Conservation (phyloP, 2,888 invertebrate genomes). For the Hemistola chrysoprasaria region DNA sequence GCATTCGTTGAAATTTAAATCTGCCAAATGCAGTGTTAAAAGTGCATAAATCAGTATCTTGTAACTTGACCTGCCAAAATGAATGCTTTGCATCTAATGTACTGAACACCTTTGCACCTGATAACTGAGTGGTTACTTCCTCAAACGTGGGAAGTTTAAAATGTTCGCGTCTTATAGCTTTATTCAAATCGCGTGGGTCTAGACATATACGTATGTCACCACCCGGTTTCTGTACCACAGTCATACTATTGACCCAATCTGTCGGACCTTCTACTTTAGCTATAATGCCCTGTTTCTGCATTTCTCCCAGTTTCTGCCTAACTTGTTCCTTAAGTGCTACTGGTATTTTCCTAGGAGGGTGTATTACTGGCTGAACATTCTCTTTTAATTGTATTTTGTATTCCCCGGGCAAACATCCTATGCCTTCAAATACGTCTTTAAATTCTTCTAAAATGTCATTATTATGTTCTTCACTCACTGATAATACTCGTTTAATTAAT, state of each 20-base stretch:
- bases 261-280: conserved; percentile 31
- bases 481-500: conserved; percentile 19
- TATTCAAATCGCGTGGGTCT: conserved; percentile 32
- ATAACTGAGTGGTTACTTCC: conserved; percentile 19
- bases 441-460: conserved; percentile 1
- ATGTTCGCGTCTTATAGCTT: conserved; percentile 27
- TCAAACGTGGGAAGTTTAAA: conserved; percentile 27
- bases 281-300: conserved; percentile 26
- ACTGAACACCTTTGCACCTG: conserved; percentile 26
- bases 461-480: neutral
- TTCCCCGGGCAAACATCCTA: conserved; percentile 10
- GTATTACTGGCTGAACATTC: conserved; percentile 15
- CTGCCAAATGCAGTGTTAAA: conserved; percentile 32
- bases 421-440: conserved; percentile 6
- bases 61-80: conserved; percentile 25
- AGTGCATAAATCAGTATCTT: conserved; percentile 26
- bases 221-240: conserved; percentile 31
- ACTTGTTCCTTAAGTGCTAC: conserved; percentile 25
- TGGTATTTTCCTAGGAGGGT: conserved; percentile 29
- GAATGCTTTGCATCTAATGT: conserved; percentile 25
- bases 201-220: conserved; percentile 33
- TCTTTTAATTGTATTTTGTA: conserved; percentile 7
- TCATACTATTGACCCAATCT: conserved; percentile 36
- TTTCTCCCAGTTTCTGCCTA: conserved; percentile 25
- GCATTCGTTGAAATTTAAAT: conserved; percentile 30